Evolutionary conservation across 2,113 vertebrate genomes (phyloP).

Genomic region (Bubalus kerabau): DNA sequence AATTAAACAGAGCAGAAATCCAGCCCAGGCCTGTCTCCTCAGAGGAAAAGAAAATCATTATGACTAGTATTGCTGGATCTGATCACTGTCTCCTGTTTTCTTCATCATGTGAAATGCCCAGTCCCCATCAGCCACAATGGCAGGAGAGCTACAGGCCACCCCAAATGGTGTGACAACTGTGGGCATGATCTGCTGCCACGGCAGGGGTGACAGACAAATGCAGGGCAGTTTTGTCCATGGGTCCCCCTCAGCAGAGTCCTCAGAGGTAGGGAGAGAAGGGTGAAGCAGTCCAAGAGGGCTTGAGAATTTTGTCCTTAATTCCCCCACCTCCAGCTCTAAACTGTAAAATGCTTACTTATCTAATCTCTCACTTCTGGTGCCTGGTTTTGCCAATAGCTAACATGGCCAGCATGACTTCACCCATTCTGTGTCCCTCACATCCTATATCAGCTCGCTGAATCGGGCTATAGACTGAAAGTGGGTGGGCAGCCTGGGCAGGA

Average conservation of each 20-base stretch:
- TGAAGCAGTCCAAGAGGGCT: not conserved
- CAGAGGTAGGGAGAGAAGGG: not conserved
- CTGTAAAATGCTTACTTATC: not conserved
- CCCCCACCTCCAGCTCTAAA: not conserved
- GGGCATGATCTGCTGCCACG: not conserved
- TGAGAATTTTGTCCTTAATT: not conserved
- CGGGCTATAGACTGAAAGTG: not conserved
- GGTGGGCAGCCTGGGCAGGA: not conserved
- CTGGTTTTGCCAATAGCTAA: not conserved
- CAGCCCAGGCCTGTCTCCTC: not conserved
- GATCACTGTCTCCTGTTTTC: not conserved
- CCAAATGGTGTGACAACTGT: slow-evolving; percentile 34
- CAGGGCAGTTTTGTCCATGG: not conserved
- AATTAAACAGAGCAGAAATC: slow-evolving; percentile 50
- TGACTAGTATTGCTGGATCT: not conserved
- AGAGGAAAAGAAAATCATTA: not conserved
- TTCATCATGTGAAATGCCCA: not conserved
- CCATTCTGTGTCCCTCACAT: not conserved
- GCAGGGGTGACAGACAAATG: not conserved
- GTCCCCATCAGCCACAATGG: not conserved
- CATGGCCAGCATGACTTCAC: not conserved
- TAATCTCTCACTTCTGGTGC: not conserved
- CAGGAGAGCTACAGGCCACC: not conserved
- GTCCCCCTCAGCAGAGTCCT: not conserved
- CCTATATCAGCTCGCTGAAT: not conserved